Percentiles rank a stretch among this genome's conserved stretches.
Conservation (phyloP, 2,113 vertebrate species). For the Oophaga pumilio region DNA sequence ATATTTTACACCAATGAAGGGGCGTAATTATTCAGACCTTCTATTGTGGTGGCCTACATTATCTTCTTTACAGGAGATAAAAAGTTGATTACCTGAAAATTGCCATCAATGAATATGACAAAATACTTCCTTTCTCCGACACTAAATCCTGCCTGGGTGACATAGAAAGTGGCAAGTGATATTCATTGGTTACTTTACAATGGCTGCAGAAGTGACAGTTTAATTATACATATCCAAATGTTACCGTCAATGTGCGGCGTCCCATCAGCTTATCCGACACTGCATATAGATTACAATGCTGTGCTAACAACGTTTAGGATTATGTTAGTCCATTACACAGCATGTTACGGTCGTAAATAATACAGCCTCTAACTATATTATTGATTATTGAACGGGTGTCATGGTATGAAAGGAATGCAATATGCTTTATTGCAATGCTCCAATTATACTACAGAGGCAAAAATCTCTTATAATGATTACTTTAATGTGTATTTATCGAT, state of each 20-base stretch:
- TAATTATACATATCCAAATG: conserved; percentile 37
- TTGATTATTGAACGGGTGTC: not conserved
- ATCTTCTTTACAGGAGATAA: conserved; percentile 11
- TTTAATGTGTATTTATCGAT: not conserved
- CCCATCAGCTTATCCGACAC: conserved; percentile 14
- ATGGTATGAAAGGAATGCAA: not conserved
- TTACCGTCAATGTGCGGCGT: conserved; percentile 33
- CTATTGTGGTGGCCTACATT: not conserved
- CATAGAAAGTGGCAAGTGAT: conserved; percentile 2
- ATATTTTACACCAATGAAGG: not conserved
- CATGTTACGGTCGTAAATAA: not conserved
- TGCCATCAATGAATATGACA: not conserved
- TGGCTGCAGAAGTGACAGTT: conserved; percentile 10
- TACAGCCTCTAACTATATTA: not conserved
- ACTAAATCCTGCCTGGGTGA: not conserved
- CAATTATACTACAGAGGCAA: not conserved
- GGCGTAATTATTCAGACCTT: not conserved
- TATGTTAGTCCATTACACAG: conserved; percentile 15
- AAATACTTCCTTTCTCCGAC: not conserved
- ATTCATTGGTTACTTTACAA: conserved; percentile 32
- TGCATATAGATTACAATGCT: conserved; percentile 29
- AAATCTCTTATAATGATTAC: not conserved
- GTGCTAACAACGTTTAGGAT: conserved; percentile 10
- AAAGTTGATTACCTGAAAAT: not conserved
- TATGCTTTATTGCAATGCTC: not conserved